Conservation (phyloP, 2,888 invertebrate species). For the Leucophora obtusa region DNA sequence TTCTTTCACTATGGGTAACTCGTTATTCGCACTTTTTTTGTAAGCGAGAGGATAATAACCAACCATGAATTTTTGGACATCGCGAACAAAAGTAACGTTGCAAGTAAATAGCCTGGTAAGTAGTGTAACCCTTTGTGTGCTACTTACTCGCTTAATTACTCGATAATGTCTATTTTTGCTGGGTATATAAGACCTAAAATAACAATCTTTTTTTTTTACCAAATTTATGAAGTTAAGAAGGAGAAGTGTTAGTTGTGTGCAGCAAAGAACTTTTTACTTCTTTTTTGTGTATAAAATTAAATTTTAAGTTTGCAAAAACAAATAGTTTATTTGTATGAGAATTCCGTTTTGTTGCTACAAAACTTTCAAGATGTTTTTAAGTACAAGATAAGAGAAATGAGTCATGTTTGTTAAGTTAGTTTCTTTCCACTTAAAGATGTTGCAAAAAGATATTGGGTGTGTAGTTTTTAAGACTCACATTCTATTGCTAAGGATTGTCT, state of each 20-base stretch:
- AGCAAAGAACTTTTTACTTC: not conserved
- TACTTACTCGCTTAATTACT: too few relatives aligned
- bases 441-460: slow-evolving; percentile 12
- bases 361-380: slow-evolving; percentile 42
- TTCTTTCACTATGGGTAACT: too few relatives aligned
- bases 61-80: too few relatives aligned
- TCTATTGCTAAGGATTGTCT: not conserved
- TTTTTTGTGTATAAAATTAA: slow-evolving; percentile 30
- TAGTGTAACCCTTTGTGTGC: too few relatives aligned
- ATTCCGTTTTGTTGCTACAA: not conserved
- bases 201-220: slow-evolving; percentile 16
- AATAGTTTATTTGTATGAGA: not conserved
- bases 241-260: not conserved
- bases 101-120: too few relatives aligned
- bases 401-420: slow-evolving; percentile 24
- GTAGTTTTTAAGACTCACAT: not conserved
- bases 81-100: too few relatives aligned
- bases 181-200: slow-evolving; percentile 23
- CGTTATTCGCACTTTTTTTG: too few relatives aligned
- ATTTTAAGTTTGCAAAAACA: slow-evolving; percentile 25
- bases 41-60: too few relatives aligned
- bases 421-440: slow-evolving; percentile 1
- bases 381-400: slow-evolving; percentile 39
- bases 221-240: not conserved
- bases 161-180: too few relatives aligned